Evolutionary conservation across 2,113 vertebrate genomes (phyloP).

Genomic region (Clarias magur): DNA sequence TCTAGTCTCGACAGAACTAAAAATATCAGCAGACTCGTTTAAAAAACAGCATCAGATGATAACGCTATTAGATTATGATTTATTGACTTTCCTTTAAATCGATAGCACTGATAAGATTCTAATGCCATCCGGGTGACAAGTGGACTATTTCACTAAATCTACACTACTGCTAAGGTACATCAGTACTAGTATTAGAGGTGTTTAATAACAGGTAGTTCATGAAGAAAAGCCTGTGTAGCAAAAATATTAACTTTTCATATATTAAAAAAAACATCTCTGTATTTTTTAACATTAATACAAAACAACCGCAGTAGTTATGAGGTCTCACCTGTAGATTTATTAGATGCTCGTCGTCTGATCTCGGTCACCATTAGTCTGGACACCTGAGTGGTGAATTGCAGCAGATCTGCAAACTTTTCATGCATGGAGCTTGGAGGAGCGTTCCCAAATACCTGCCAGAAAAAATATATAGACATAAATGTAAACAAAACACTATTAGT

Average conservation of each 20-base stretch:
- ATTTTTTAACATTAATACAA: not conserved
- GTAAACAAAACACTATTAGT: not conserved
- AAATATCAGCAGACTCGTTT: not conserved
- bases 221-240: not conserved
- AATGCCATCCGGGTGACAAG: not conserved
- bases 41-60: not conserved
- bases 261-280: not conserved
- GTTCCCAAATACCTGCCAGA: constrained; percentile 89
- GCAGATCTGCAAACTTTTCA: constrained; percentile 96
- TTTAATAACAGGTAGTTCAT: not conserved
- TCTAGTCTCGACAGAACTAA: too few species aligned
- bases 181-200: not conserved
- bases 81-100: not conserved
- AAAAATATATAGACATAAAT: constrained; percentile 37
- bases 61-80: not conserved
- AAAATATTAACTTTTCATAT: not conserved
- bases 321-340: constrained; percentile 93
- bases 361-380: constrained; percentile 98
- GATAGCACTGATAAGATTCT: too few species aligned
- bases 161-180: not conserved
- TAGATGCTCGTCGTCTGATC: constrained; percentile 94
- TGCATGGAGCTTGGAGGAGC: constrained; percentile 94
- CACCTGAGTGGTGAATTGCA: constrained; percentile 99
- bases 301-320: not conserved
- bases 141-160: not conserved